phyloP scores from a whole-genome alignment of 2,797 vertebrate species.

The Tinamus major region DNA sequence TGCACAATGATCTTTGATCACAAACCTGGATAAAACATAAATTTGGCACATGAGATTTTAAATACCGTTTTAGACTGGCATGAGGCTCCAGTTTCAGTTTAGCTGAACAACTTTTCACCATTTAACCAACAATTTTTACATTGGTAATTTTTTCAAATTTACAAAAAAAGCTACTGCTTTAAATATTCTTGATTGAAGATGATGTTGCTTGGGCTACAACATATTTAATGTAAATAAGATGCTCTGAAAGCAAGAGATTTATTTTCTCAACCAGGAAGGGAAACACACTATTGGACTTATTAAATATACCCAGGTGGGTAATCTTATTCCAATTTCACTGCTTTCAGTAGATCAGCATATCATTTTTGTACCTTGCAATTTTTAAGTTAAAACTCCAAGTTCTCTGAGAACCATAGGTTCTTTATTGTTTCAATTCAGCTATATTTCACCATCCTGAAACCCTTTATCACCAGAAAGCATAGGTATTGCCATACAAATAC shows the following conservation, averaged over 20 bases:
- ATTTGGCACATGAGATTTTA: background rate
- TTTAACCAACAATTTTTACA: background rate
- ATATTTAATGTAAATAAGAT: constrained; percentile 14
- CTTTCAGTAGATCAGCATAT: background rate
- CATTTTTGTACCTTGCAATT: background rate
- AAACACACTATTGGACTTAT: constrained; percentile 30
- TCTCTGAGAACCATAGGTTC: background rate
- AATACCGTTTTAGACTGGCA: background rate
- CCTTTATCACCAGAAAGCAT: background rate
- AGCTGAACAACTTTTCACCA: background rate
- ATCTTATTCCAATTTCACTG: constrained; percentile 11
- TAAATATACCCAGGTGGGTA: constrained; percentile 55
- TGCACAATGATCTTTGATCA: background rate
- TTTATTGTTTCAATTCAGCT: constrained; percentile 11
- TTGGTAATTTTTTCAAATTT: background rate
- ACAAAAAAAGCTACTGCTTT: background rate
- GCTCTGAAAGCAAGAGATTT: constrained; percentile 17
- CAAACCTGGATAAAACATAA: background rate
- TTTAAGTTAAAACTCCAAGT: constrained; percentile 17
- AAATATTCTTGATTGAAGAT: constrained; percentile 3
- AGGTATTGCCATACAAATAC: background rate
- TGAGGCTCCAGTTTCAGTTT: background rate
- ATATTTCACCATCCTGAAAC: background rate
- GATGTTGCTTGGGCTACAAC: background rate
- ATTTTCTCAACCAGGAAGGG: constrained; percentile 15